Evolutionary conservation across 2,888 invertebrate genomes (phyloP), one percentile per base, ranked within the genome.

Genomic region (Xylota segnis): DNA sequence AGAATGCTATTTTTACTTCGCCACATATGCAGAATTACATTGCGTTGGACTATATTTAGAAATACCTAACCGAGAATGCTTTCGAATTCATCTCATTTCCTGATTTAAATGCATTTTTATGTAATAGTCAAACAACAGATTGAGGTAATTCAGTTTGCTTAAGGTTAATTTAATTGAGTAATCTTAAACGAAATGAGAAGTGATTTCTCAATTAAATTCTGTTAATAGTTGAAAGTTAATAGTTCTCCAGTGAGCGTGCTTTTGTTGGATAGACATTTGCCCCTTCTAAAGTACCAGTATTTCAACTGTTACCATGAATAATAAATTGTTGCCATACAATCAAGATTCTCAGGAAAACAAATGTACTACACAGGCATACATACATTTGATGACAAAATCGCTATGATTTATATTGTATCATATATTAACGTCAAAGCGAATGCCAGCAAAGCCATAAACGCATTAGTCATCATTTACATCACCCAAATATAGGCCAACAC

Each of bases 1-100:
- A 66, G 77, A 71, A 45, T 29, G 37, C 83, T 83, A 83, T 83
- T 83, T 83, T 72, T 78, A 83, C 52, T 32, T 78, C 29, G 61
- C 78, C 72, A 72, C 83, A 83, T 78, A 83, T 78, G 83, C 83
- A 83, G 58, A 83, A 71, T 78, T 61, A 68, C 83, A 78, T 61
- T 83, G 83, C 83, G 83, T 83, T 77, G 83, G 54, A 32, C 61
- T 83, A 83, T 61, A 72, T 78, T 83, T 72, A 83, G 71, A 83
- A 75, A 65, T 56, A 59, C 65, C 45, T 63, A 59, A 12, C 52
- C 59, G 78, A 72, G 66, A 78, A 72, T 83, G 77, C 77, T 71
- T 72, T 78, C 72, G 72, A 78, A 71, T 72, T 61, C 78, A 72
- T 83, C 66, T 83, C 61, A 78, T 78, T 83, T 83, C 83, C 83